phyloP scores from a whole-genome alignment of 2,113 vertebrate genomes.

The Solea senegalensis region DNA sequence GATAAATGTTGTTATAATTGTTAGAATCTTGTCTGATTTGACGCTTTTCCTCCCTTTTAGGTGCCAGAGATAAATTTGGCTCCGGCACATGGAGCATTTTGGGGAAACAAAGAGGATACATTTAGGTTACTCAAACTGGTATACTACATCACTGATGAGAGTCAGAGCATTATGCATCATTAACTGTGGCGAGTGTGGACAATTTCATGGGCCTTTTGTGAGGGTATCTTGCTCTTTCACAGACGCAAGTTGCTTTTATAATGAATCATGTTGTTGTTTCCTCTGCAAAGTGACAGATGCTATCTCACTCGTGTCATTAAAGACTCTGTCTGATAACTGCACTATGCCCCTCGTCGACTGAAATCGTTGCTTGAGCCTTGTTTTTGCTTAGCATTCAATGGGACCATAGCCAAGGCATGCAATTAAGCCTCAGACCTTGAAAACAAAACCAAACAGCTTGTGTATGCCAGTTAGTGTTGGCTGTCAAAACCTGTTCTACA shows the following conservation, averaged over 20 bases:
- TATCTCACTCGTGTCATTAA: slow-evolving; percentile 10
- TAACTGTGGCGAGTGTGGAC: not conserved
- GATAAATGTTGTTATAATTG: slow-evolving; percentile 19
- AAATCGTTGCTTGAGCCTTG: slow-evolving; percentile 4
- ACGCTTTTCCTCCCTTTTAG: not conserved
- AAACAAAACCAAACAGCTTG: slow-evolving; percentile 36
- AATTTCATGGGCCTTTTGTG: not conserved
- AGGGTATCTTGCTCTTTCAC: not conserved
- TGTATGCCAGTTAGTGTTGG: slow-evolving; percentile 27
- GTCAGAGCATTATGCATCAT: not conserved
- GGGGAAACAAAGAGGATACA: not conserved
- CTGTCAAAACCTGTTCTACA: slow-evolving; percentile 37
- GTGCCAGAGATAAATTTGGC: not conserved
- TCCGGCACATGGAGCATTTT: not conserved
- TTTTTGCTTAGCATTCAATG: slow-evolving; percentile 11
- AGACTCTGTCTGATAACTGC: not conserved
- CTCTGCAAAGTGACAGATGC: not conserved
- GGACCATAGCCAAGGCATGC: not conserved
- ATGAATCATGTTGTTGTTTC: slow-evolving; percentile 11
- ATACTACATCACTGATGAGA: slow-evolving; percentile 1
- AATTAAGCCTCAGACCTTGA: slow-evolving; percentile 12
- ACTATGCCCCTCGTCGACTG: not conserved
- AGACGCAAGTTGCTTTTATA: not conserved
- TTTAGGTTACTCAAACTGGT: not conserved
- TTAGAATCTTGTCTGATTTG: not conserved